Base-by-base conservation (phyloP, 2,113 vertebrate species). In the Amblyopsis rosae region DNA sequence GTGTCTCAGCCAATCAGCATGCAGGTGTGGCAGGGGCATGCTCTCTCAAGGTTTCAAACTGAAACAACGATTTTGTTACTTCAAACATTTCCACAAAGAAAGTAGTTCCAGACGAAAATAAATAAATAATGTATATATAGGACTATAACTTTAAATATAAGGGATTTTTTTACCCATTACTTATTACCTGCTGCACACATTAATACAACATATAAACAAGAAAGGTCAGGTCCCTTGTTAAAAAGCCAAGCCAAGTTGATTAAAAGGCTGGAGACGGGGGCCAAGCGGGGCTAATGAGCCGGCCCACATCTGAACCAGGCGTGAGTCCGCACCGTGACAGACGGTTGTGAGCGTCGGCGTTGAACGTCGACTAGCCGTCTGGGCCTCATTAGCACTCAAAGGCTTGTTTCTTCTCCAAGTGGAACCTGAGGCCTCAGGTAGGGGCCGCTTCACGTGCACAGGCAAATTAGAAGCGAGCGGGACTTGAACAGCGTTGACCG, bases 401-500 rank as follows among this genome's bases (percentile, higher is more conserved):
- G 72, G 48, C 61, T 71, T 47, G 56, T 67, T 62, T 62, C 67
- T 84, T 65, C 17, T 58, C 45, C 33, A 66, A 79, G 79, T 76
- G 75, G 65, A 81, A 72, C 78, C 71, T 65, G 61, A 49, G 69
- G 79, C 53, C 63, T 54, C 6, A 0, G 49, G 69, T 70, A 70
- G 75, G 12, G 54, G 55, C 64, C 63, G 59, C 57, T 48, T 79
- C 71, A 73, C 69, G 67, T 68, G 65, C 51, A 6, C 12, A 75
- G 59, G 71, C 55, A 65, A 81, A 71, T 79, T 65, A 19, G 59
- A 79, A 76, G 59, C 59, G 63, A 75, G 59, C 73, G 61, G 47
- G 60, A 70, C 68, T 71, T 53, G 63, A 73, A 79, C 61, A 55
- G 59, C 62, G 73, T 76, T 81, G 80, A 84, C 82, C 64, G 45